These are phyloP conservation scores for Dioctria linearis DNA, from an alignment of 2,888 invertebrate genomes.

Conservation along the genomic window DNA sequence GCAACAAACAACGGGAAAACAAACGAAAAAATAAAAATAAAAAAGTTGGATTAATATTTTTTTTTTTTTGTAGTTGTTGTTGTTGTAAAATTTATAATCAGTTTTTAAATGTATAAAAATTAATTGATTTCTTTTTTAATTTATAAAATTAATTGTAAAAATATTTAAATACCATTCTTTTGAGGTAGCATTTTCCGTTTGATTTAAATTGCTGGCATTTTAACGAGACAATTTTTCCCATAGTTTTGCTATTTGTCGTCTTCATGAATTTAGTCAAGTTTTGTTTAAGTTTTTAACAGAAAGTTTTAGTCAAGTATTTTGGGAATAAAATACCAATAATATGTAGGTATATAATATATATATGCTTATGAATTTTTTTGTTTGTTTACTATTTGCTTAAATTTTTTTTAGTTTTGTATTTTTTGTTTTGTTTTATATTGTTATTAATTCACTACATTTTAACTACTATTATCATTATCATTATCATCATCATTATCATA, in stretches of 20 bases:
- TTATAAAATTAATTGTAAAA: constrained; percentile 31
- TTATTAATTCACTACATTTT: constrained; percentile 45
- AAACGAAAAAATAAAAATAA: background rate
- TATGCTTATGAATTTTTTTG: too few species aligned
- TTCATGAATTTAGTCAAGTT: constrained; percentile 29
- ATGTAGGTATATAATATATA: too few species aligned
- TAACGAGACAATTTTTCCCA: constrained; percentile 59
- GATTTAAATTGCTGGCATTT: constrained; percentile 61
- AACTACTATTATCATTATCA: background rate
- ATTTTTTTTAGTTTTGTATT: constrained; percentile 24
- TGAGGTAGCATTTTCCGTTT: constrained; percentile 61
- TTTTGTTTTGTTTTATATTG: constrained; percentile 10
- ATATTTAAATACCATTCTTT: constrained; percentile 59
- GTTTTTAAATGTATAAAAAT: constrained; percentile 39
- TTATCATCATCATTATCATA: too few species aligned
- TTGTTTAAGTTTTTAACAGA: constrained; percentile 20
- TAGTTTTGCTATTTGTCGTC: constrained; percentile 52
- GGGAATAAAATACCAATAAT: background rate
- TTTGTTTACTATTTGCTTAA: background rate
- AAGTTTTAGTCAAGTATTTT: constrained; percentile 9
- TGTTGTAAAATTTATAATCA: constrained; percentile 21
- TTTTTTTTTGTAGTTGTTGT: too few species aligned
- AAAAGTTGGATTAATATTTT: constrained; percentile 7
- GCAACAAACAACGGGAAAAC: background rate
- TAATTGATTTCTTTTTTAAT: constrained; percentile 34